Conservation (phyloP, 2,113 vertebrate species). For the Mirounga angustirostris region DNA sequence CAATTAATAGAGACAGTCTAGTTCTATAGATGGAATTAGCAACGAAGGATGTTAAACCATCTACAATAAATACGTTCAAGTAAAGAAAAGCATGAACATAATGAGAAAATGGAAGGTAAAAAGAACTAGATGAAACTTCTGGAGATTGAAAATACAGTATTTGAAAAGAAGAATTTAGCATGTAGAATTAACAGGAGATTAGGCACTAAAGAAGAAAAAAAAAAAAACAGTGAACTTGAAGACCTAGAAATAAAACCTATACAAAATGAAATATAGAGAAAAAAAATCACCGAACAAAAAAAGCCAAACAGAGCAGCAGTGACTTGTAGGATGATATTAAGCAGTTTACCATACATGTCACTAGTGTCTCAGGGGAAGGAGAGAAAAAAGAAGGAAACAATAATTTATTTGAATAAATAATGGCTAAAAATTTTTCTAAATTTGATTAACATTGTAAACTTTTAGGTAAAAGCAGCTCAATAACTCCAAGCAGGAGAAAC, state of each 20-base stretch:
- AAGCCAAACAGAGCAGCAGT: neutral
- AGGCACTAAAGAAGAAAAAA: slow-evolving; percentile 13
- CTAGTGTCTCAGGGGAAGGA: neutral
- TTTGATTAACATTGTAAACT: slow-evolving; percentile 20
- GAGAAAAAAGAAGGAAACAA: neutral
- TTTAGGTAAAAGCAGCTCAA: neutral
- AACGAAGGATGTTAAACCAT: neutral
- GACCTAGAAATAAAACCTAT: neutral
- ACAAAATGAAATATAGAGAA: neutral
- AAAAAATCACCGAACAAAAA: neutral
- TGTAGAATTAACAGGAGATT: neutral
- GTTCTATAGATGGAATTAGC: neutral
- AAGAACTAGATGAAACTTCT: neutral
- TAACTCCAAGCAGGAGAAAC: neutral
- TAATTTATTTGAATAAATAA: slow-evolving; percentile 30
- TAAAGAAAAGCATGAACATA: slow-evolving; percentile 15
- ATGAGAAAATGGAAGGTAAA: slow-evolving; percentile 4
- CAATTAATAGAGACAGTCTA: neutral
- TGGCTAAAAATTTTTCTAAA: neutral
- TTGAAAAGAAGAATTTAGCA: neutral
- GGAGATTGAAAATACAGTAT: neutral
- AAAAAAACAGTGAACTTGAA: neutral
- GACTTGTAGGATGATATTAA: neutral
- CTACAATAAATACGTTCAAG: neutral
- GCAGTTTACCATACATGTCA: neutral